These are phyloP conservation scores for Volucella inanis DNA, from an alignment of 2,888 invertebrate genomes.

Conservation along the genomic window DNA sequence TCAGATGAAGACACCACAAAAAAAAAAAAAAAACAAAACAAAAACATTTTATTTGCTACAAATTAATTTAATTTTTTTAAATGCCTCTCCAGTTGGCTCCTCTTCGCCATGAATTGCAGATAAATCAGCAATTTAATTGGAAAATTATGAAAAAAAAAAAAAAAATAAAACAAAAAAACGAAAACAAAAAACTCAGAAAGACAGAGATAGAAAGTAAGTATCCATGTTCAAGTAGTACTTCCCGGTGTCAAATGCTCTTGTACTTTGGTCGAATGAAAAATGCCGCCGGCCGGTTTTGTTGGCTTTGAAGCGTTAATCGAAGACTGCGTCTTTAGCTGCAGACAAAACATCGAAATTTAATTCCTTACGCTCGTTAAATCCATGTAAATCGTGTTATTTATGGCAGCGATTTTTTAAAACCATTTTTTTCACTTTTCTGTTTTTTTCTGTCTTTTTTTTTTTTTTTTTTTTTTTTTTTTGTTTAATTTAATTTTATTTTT, in stretches of 20 bases:
- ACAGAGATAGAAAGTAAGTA: not conserved
- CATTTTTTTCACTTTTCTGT: conserved; percentile 1
- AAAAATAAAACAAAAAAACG: too few relatives aligned
- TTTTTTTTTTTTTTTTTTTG: not conserved
- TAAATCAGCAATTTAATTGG: conserved; percentile 68
- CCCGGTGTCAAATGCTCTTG: too few relatives aligned
- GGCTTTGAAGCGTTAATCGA: conserved; percentile 6
- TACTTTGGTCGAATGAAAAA: not conserved
- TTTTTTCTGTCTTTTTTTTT: conserved; percentile 12
- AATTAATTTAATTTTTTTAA: conserved; percentile 54
- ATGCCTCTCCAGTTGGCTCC: conserved; percentile 19
- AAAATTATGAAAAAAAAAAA: conserved; percentile 60
- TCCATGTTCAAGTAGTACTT: too few relatives aligned
- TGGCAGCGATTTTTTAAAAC: conserved; percentile 30
- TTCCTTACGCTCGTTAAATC: conserved; percentile 53
- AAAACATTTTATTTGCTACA: conserved; percentile 55
- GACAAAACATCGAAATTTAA: conserved; percentile 32
- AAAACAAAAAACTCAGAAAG: not conserved
- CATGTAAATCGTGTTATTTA: conserved; percentile 68
- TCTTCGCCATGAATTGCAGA: conserved; percentile 30
- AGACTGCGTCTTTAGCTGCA: conserved; percentile 1
- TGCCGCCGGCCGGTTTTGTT: conserved; percentile 31
- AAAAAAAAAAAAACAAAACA: conserved; percentile 5
- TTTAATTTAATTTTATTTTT: too few relatives aligned
- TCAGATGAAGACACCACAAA: not conserved